Evolutionary conservation across 2,797 vertebrate genomes (phyloP), one percentile per base, ranked within the genome.

Genomic region (Sciaenops ocellatus): DNA sequence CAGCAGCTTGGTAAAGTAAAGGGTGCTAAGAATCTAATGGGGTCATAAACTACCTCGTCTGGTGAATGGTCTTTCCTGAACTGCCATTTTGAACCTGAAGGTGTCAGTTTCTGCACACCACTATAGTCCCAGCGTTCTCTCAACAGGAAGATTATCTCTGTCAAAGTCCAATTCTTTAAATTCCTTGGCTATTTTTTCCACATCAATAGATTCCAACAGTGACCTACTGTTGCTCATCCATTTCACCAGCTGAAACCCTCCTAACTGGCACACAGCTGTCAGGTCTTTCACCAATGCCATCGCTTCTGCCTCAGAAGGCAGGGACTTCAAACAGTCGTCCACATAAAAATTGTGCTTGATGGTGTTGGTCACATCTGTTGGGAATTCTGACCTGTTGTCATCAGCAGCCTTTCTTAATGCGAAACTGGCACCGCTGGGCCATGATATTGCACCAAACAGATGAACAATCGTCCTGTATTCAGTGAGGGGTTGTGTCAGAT

Each of bases 391-490:
- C 8, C 3, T 41, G 30, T 72, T 60, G 42, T 71, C 28, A 9
- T 61, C 56, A 9, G 69, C 46, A 6, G 15, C 16, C 10, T 61
- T 71, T n/a, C n/a, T 51, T 3, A 71, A 5, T 0, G 69, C 46
- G 22, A 34, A 51, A 4, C 8, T 38, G 10, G 46, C 56, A 51
- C 44, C 34, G 20, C 56, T 24, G 12, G 16, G 46, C 2, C 50
- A 38, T 18, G 38, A 41, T 8, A 11, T 41, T 41, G 38, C 38
- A 41, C 18, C 47, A 34, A 66, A 54, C 12, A 54, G 7, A 24
- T 67, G 52, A 18, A 69, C 38, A 5, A 13, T 28, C 42, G 42
- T 69, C n/a, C 52, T 48, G 57, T 34, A 56, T 1, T 66, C 73
- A 18, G 5, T 9, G 1, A 60, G 30, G 20, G 13, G 5, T 18